Evolutionary conservation across 2,888 invertebrate species (phyloP).

Genomic region (Caenorhabditis sinica): DNA sequence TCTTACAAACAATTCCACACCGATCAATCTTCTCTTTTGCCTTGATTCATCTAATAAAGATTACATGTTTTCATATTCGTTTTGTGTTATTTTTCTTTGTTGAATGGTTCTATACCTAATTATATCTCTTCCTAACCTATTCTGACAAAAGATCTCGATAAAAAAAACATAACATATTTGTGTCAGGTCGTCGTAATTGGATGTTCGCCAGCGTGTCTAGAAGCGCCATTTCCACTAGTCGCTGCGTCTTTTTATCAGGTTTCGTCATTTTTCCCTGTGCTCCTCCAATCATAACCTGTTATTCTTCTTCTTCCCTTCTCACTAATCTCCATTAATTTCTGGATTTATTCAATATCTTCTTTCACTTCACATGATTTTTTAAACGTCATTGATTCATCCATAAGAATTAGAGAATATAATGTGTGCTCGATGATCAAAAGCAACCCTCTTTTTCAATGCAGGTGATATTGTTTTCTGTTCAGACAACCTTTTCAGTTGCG

Average conservation of each 20-base stretch:
- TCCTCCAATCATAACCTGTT: background rate
- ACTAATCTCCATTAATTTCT: background rate
- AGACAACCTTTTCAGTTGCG: conserved; percentile 4
- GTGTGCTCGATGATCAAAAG: background rate
- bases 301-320: background rate
- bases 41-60: conserved; percentile 31
- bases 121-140: background rate
- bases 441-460: no score
- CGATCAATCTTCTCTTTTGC: conserved; percentile 67
- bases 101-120: background rate
- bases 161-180: background rate
- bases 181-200: conserved; percentile 48
- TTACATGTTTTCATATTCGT: background rate
- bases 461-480: no score
- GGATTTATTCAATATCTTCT: background rate
- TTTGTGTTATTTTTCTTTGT: background rate
- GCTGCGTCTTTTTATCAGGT: conserved; percentile 56
- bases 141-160: background rate
- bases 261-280: conserved; percentile 24
- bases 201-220: conserved; percentile 54
- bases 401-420: no score
- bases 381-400: no score
- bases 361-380: no score
- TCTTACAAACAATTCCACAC: conserved; percentile 53
- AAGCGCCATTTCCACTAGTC: conserved; percentile 49